These are phyloP conservation scores for Drosophila peninsularis DNA, from an alignment of 2,888 invertebrate genomes.

Conservation along the genomic window DNA sequence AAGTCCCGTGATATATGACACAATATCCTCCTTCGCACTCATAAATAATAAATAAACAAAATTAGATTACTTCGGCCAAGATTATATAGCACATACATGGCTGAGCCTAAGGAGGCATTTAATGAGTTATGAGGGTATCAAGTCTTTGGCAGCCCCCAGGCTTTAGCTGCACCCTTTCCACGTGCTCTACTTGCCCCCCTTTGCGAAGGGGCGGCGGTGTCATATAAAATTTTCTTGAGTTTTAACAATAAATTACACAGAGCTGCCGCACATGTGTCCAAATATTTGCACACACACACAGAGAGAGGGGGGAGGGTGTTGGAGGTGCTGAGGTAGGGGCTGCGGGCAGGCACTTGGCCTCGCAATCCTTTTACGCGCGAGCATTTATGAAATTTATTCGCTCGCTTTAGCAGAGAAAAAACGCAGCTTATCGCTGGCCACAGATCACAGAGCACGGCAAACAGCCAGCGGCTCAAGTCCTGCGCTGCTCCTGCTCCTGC, in stretches of 20 bases:
- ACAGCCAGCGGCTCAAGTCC: conserved; percentile 61
- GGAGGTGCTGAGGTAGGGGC: conserved; percentile 1
- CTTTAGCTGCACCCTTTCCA: conserved; percentile 18
- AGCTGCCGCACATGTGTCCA: conserved; percentile 56
- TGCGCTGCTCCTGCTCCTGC: conserved; percentile 8
- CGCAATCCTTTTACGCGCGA: conserved; percentile 67
- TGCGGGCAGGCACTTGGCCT: conserved; percentile 38
- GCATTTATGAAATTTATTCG: conserved; percentile 77
- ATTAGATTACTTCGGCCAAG: conserved; percentile 4
- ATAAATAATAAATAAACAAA: conserved; percentile 10
- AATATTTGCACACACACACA: conserved; percentile 61
- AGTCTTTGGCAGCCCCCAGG: conserved; percentile 3
- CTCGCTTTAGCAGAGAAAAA: conserved; percentile 27
- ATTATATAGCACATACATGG: conserved; percentile 6
- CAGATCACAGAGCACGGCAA: conserved; percentile 57
- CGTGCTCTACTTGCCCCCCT: conserved; percentile 9
- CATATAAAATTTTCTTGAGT: conserved; percentile 65
- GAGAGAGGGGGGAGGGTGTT: not conserved
- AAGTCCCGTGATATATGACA: not conserved
- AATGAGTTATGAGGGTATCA: conserved; percentile 31
- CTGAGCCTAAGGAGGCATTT: conserved; percentile 14
- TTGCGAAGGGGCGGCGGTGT: conserved; percentile 17
- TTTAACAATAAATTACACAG: conserved; percentile 76
- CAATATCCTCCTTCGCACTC: not conserved
- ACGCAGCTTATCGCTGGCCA: conserved; percentile 63